Conservation (phyloP, 1,140 invertebrate species). For the Dendrolimus punctatus region DNA sequence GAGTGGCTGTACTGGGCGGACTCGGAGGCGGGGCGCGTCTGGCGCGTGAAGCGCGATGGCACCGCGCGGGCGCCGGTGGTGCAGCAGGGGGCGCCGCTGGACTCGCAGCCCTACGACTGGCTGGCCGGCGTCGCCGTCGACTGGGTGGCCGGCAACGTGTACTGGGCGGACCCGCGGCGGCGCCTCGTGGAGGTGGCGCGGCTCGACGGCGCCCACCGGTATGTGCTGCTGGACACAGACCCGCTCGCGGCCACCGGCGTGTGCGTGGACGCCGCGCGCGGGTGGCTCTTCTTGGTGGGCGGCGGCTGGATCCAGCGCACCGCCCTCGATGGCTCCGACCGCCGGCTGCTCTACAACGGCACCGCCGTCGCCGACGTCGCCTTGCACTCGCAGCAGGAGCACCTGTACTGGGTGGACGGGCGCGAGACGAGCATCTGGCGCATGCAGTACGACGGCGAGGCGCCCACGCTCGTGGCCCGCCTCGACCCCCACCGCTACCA, state of each 20-base stretch:
- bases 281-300: slow-evolving; percentile 78
- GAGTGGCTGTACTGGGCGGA: slow-evolving; percentile 89
- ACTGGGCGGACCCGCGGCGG: slow-evolving; percentile 91
- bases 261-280: slow-evolving; percentile 74
- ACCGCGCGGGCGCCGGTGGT: slow-evolving; percentile 75
- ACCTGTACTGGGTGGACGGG: slow-evolving; percentile 93
- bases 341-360: slow-evolving; percentile 70
- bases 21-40: slow-evolving; percentile 81
- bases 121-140: slow-evolving; percentile 85
- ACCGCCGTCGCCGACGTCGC: slow-evolving; percentile 74
- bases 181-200: slow-evolving; percentile 89
- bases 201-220: slow-evolving; percentile 84
- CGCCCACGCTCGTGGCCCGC: slow-evolving; percentile 78
- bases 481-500: slow-evolving; percentile 80
- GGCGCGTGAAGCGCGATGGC: slow-evolving; percentile 84
- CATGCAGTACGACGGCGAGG: slow-evolving; percentile 81
- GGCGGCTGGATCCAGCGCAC: slow-evolving; percentile 73
- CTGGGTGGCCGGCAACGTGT: slow-evolving; percentile 90
- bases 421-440: slow-evolving; percentile 89
- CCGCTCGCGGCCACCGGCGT: slow-evolving; percentile 34
- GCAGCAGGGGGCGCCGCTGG: slow-evolving; percentile 63
- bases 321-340: slow-evolving; percentile 74
- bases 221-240: slow-evolving; percentile 81
- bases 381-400: slow-evolving; percentile 59
- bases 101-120: slow-evolving; percentile 78